Evolutionary conservation across 2,113 vertebrate genomes (phyloP).

Genomic region (Platanista minor): DNA sequence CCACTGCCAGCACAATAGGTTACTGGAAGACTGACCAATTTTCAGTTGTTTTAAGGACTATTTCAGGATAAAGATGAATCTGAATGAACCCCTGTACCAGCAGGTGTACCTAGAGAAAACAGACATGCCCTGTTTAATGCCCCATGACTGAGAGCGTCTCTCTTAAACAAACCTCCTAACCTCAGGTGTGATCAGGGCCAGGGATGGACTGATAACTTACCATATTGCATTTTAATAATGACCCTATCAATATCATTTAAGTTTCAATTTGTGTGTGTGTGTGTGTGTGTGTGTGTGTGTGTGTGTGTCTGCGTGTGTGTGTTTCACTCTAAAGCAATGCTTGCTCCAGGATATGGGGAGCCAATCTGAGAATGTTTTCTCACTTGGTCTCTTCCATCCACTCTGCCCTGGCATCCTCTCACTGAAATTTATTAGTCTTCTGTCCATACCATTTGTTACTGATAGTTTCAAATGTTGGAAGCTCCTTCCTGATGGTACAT

Average conservation of each 20-base stretch:
- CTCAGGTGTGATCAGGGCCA: not conserved
- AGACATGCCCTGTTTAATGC: not conserved
- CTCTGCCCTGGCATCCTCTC: not conserved
- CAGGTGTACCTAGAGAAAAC: not conserved
- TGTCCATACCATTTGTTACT: not conserved
- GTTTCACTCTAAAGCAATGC: not conserved
- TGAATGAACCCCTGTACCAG: not conserved
- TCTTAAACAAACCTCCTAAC: not conserved
- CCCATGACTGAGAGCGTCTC: not conserved
- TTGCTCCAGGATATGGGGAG: not conserved
- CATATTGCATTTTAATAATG: not conserved
- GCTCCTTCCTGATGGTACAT: not conserved
- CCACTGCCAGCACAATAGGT: not conserved
- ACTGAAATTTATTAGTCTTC: not conserved
- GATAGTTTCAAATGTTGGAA: not conserved
- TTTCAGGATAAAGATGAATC: constrained; percentile 6
- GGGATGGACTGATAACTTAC: not conserved
- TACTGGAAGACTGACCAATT: constrained; percentile 13
- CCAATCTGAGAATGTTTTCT: not conserved
- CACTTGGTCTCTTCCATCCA: not conserved
- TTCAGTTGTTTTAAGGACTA: not conserved
- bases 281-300: not conserved
- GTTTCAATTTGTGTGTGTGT: not conserved
- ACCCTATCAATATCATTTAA: not conserved
- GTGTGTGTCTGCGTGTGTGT: not conserved